Percentiles rank a stretch among this genome's conserved stretches.
Evolutionary conservation across 2,113 vertebrate genomes (phyloP).

Genomic region (Gallinago media): DNA sequence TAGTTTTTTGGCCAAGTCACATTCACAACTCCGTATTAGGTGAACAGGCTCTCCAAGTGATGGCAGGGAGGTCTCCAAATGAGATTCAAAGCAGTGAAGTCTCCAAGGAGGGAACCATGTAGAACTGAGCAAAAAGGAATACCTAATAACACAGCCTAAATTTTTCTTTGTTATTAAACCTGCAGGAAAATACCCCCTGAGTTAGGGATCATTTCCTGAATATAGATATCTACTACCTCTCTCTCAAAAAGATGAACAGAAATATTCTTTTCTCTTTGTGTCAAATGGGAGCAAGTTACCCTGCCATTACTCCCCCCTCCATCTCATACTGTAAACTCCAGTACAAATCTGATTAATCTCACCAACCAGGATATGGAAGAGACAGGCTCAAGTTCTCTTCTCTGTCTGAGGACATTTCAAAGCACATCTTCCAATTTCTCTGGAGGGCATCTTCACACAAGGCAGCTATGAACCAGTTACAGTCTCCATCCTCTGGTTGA

Average conservation of each 20-base stretch:
- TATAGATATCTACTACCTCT: neutral
- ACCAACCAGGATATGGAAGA: neutral
- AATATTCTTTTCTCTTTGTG: neutral
- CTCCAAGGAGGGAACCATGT: neutral
- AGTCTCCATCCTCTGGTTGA: neutral
- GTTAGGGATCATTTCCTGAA: neutral
- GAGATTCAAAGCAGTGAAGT: neutral
- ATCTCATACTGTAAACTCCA: neutral
- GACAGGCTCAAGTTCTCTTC: neutral
- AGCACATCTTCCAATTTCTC: neutral
- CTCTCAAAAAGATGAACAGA: neutral
- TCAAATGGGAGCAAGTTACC: neutral
- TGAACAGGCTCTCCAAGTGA: neutral
- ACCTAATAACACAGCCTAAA: neutral
- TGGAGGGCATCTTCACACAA: neutral
- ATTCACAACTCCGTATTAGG: neutral
- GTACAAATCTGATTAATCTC: neutral
- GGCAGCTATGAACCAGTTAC: neutral
- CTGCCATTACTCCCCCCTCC: neutral
- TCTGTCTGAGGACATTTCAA: neutral
- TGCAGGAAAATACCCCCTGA: neutral
- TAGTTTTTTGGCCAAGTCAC: neutral
- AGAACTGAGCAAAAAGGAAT: neutral
- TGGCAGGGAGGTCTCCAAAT: constrained; percentile 3
- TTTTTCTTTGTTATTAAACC: neutral